phyloP scores from a whole-genome alignment of 1,140 invertebrate species.

The Hylyphantes graminicola region DNA sequence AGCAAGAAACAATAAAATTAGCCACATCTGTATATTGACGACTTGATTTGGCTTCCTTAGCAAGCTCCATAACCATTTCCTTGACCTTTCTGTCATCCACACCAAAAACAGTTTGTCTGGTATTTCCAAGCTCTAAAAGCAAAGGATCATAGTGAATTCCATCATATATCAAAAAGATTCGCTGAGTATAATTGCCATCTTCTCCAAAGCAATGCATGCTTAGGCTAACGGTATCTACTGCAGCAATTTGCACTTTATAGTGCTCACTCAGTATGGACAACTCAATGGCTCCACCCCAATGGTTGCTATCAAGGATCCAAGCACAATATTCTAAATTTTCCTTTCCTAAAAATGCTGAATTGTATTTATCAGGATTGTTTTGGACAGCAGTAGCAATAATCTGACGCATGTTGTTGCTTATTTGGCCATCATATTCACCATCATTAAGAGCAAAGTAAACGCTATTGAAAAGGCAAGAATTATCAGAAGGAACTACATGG shows the following conservation, averaged over 20 bases:
- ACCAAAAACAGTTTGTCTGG: constrained; percentile 83
- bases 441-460: constrained; percentile 76
- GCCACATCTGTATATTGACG: constrained; percentile 90
- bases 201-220: constrained; percentile 95
- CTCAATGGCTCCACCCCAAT: constrained; percentile 97
- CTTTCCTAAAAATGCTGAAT: constrained; percentile 87
- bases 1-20: constrained; percentile 86
- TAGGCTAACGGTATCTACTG: constrained; percentile 89
- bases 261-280: constrained; percentile 87
- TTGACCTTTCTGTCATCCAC: constrained; percentile 78
- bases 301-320: constrained; percentile 78
- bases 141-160: constrained; percentile 97
- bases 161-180: constrained; percentile 93
- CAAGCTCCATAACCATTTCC: constrained; percentile 83
- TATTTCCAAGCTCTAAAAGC: constrained; percentile 78
- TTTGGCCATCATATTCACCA: constrained; percentile 81
- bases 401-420: constrained; percentile 80
- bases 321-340: constrained; percentile 86
- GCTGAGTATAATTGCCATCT: constrained; percentile 83
- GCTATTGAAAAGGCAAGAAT: constrained; percentile 95
- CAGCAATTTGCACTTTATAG: constrained; percentile 92
- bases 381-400: constrained; percentile 86
- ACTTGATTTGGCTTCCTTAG: constrained; percentile 85
- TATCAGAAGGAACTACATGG: constrained; percentile 91
- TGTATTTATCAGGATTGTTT: constrained; percentile 81